Evolutionary conservation across 92 coral and sea anemone species (phyloP).

Genomic region (Umimayanthus kanabou): DNA sequence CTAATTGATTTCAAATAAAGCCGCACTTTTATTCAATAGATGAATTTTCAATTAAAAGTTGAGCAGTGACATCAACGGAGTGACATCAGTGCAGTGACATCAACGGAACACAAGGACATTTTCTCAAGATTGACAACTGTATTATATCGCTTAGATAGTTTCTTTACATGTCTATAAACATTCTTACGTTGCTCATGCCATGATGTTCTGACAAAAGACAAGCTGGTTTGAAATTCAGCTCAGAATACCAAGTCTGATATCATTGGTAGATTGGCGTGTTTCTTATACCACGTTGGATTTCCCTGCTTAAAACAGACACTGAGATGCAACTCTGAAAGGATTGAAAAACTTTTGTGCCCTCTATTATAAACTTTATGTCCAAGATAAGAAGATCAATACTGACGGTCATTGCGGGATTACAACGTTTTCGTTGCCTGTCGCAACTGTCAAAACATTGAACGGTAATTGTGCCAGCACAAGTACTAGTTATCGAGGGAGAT

Average conservation of each 20-base stretch:
- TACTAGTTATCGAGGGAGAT: no score
- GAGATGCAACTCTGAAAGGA: slow-evolving; percentile 7
- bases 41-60: background rate
- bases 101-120: background rate
- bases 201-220: no score
- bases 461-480: background rate
- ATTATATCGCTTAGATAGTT: background rate
- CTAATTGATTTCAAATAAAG: background rate
- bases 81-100: background rate
- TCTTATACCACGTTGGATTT: background rate
- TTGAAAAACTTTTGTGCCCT: slow-evolving; percentile 12
- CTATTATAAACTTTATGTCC: slow-evolving; percentile 2
- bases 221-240: no score
- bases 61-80: no score
- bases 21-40: background rate
- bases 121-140: background rate
- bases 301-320: no score
- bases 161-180: no score
- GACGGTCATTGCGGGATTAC: background rate
- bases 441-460: slow-evolving; percentile 25
- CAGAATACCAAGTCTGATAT: no score
- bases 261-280: background rate
- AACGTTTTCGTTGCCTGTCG: slow-evolving; percentile 17
- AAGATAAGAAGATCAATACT: slow-evolving; percentile 27
- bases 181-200: background rate